Evolutionary conservation across 2,888 invertebrate species (phyloP).

Genomic region (Dynastes grantii): DNA sequence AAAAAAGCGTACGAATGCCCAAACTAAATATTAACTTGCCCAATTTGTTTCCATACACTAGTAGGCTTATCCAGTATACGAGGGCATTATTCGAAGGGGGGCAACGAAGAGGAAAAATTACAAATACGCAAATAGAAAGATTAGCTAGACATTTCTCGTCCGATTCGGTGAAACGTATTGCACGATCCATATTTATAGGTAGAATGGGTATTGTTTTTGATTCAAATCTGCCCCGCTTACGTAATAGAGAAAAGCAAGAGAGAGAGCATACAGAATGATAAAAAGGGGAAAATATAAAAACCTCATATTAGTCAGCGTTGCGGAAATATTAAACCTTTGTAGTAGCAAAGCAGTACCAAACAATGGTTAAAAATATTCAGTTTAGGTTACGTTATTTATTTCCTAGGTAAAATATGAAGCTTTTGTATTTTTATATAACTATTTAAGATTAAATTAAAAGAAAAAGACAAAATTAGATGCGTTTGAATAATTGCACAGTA

Average conservation of each 20-base stretch:
- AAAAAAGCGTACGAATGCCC: slow-evolving; percentile 6
- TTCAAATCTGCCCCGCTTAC: slow-evolving; percentile 9
- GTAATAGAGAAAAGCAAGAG: slow-evolving; percentile 12
- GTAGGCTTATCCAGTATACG: no score
- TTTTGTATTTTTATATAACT: no score
- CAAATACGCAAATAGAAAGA: slow-evolving; percentile 10
- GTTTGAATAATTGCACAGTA: no score
- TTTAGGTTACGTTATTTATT: no score
- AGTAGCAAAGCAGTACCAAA: no score
- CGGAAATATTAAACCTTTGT: no score
- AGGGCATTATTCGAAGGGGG: background rate
- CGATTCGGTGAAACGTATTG: slow-evolving; percentile 22
- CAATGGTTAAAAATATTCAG: no score
- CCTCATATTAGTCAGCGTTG: background rate
- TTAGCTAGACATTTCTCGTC: slow-evolving; percentile 22
- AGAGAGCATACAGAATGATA: background rate
- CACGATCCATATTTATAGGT: slow-evolving; percentile 19
- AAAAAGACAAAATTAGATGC: no score
- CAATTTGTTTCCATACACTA: no score
- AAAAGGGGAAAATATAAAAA: background rate
- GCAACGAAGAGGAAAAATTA: background rate
- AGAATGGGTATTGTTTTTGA: background rate
- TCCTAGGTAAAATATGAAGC: no score
- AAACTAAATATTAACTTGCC: background rate
- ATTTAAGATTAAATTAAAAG: no score